These are phyloP conservation scores for Acrobasis repandana DNA, from an alignment of 2,888 invertebrate genomes.

Conservation along the genomic window DNA sequence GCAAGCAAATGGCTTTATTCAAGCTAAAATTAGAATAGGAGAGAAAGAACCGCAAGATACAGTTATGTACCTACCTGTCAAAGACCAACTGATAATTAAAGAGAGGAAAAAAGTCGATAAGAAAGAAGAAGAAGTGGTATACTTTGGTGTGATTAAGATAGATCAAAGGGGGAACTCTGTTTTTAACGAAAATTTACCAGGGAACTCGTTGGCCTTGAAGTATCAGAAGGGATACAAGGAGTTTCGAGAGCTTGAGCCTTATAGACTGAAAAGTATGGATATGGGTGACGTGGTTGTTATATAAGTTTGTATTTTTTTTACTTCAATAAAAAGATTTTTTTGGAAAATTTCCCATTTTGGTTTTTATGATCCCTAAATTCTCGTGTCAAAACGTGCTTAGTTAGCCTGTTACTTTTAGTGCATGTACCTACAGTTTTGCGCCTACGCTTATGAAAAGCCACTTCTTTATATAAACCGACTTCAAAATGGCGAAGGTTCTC, in stretches of 20 bases:
- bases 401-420: too few relatives aligned
- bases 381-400: too few relatives aligned
- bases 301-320: constrained; percentile 29
- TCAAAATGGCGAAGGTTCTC: too few relatives aligned
- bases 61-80: constrained; percentile 62
- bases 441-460: too few relatives aligned
- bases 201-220: constrained; percentile 66
- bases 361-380: too few relatives aligned
- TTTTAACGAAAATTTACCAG: constrained; percentile 53
- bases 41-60: constrained; percentile 53
- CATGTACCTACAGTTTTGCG: too few relatives aligned
- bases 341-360: too few relatives aligned
- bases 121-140: constrained; percentile 50
- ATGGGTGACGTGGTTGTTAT: constrained; percentile 58
- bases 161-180: constrained; percentile 56
- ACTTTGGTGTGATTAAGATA: constrained; percentile 69
- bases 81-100: constrained; percentile 62
- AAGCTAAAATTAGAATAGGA: constrained; percentile 66
- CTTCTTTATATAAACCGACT: too few relatives aligned
- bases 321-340: too few relatives aligned
- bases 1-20: constrained; percentile 65
- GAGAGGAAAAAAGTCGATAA: constrained; percentile 52
- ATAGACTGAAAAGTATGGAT: constrained; percentile 49
- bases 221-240: constrained; percentile 71
- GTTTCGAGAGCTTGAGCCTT: constrained; percentile 37